A percentile compares a stretch with the other conserved stretches of the same genome.
Evolutionary conservation across 2,888 invertebrate genomes (phyloP).

Genomic region (Habrosyne pyritoides): DNA sequence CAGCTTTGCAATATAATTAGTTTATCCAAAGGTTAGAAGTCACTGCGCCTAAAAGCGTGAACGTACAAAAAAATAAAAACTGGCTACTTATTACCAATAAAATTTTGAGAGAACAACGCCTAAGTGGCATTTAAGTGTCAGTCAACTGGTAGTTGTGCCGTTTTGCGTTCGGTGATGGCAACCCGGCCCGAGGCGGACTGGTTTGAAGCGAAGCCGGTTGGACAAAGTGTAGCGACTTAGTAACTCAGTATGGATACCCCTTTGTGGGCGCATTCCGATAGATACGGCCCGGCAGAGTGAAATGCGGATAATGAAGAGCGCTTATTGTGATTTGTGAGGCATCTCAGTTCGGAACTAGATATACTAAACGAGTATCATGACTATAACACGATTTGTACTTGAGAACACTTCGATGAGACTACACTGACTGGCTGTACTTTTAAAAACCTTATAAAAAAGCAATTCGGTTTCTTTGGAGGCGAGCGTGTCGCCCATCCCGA

Average conservation of each 20-base stretch:
- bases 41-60: constrained; percentile 8
- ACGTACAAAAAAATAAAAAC: constrained; percentile 58
- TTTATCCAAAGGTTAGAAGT: constrained; percentile 1
- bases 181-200: constrained; percentile 55
- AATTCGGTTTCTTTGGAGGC: constrained; percentile 28
- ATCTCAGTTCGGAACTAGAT: constrained; percentile 60
- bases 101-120: constrained; percentile 74
- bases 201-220: constrained; percentile 74
- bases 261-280: constrained; percentile 81
- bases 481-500: constrained; percentile 34
- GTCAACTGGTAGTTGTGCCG: constrained; percentile 74
- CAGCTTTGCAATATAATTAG: neutral
- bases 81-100: constrained; percentile 77
- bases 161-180: constrained; percentile 46
- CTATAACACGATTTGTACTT: neutral
- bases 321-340: constrained; percentile 79
- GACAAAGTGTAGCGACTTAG: constrained; percentile 74
- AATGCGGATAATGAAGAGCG: constrained; percentile 80
- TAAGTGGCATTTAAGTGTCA: constrained; percentile 81
- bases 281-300: constrained; percentile 66
- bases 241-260: constrained; percentile 70
- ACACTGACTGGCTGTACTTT: neutral
- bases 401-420: neutral
- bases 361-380: constrained; percentile 19
- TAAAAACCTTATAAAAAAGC: neutral